A percentile compares a stretch with the other conserved stretches of the same genome.
phyloP scores from a whole-genome alignment of 2,888 invertebrate species.

The Diaprepes abbreviatus region DNA sequence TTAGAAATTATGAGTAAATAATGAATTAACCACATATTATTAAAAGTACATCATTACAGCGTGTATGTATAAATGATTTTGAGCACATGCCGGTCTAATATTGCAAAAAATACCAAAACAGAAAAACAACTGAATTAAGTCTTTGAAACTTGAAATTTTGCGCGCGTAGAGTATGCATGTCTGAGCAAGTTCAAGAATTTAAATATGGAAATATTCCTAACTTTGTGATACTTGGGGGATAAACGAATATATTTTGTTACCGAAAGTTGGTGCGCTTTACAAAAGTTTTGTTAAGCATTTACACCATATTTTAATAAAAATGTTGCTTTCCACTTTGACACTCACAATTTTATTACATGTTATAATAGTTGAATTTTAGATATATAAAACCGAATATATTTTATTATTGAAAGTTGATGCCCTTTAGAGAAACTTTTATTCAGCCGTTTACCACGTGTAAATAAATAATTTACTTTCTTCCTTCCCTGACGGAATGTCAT shows the following conservation, averaged over 20 bases:
- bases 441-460: too few relatives aligned
- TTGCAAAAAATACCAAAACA: neutral
- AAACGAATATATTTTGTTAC: neutral
- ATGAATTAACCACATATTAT: constrained; percentile 11
- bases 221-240: constrained; percentile 1
- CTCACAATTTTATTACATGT: neutral
- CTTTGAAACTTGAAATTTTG: constrained; percentile 17
- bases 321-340: neutral
- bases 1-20: constrained; percentile 19
- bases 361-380: too few relatives aligned
- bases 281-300: neutral
- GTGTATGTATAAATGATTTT: constrained; percentile 39
- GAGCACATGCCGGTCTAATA: constrained; percentile 37
- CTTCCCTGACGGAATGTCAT: too few relatives aligned
- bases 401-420: too few relatives aligned
- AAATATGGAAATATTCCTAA: constrained; percentile 21
- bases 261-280: neutral
- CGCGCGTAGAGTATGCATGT: constrained; percentile 15
- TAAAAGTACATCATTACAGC: constrained; percentile 27
- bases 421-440: too few relatives aligned
- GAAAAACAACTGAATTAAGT: neutral
- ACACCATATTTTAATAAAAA: neutral
- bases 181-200: constrained; percentile 8
- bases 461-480: too few relatives aligned
- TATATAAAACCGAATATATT: too few relatives aligned